Evolutionary conservation across 2,113 vertebrate genomes (phyloP).

Genomic region (Tauraco erythrolophus): DNA sequence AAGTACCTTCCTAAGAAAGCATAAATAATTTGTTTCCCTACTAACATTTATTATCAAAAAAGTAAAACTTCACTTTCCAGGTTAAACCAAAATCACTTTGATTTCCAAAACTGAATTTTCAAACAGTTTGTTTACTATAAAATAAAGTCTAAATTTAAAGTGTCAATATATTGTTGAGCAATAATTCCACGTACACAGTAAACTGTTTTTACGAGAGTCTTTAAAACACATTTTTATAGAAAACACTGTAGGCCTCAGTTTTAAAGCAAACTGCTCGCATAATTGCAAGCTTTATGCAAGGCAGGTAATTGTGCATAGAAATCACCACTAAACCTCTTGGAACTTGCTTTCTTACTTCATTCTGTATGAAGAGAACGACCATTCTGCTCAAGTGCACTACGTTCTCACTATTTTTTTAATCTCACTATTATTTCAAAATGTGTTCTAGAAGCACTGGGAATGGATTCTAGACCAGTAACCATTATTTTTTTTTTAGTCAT

Average conservation of each 20-base stretch:
- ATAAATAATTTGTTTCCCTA: background rate
- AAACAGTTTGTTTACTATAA: background rate
- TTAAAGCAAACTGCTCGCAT: background rate
- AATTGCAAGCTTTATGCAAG: background rate
- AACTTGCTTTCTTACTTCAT: background rate
- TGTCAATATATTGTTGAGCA: background rate
- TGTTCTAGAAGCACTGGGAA: background rate
- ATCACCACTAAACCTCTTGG: background rate
- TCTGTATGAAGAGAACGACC: accelerated
- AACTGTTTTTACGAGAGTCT: background rate
- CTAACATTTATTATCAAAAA: background rate
- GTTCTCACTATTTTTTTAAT: background rate
- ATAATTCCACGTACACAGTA: background rate
- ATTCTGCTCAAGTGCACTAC: background rate
- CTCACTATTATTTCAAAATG: no score
- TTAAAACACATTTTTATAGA: background rate
- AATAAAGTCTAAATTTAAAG: background rate
- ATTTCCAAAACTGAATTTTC: background rate
- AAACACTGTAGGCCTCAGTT: background rate
- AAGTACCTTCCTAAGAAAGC: background rate
- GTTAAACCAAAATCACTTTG: background rate
- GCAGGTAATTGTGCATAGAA: background rate
- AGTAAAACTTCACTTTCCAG: background rate
- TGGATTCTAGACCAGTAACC: background rate
- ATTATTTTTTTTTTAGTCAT: background rate